Base-by-base conservation (phyloP, 37 sponge, comb jelly and placozoan genomes). In the Cliona cf. orientalis region DNA sequence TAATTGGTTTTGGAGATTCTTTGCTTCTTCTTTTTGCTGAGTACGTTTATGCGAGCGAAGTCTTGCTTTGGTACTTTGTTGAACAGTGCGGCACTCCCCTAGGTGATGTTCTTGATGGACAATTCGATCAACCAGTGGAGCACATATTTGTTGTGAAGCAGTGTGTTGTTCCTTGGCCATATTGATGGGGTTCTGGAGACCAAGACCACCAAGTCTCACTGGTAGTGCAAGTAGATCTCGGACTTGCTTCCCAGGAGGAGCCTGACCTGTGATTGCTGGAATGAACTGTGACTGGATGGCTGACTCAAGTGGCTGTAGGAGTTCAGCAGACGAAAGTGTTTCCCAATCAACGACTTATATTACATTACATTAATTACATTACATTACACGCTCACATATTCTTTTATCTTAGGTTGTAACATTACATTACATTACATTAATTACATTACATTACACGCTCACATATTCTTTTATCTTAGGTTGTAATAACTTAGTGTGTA, bases 261-360 rank as follows among this genome's bases (percentile, higher is more conserved):
- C n/a, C 11, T 55, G 46, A 55, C 74, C 74, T 45, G 74, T 72
- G 23, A 72, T 25, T 42, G 74, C 74, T 28, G 74, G 74, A 31
- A n/a, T n/a, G n/a, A n/a, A n/a, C n/a, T n/a, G n/a, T n/a, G n/a
- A n/a, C n/a, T n/a, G n/a, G n/a, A n/a, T n/a, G n/a, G n/a, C n/a
- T n/a, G n/a, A n/a, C n/a, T n/a, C n/a, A n/a, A n/a, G n/a, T n/a
- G n/a, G n/a, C 17, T 49, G 55, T 49, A 49, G 55, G 55, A 49
- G 55, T 49, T 49, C 55, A 17, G 55, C 55, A 17, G 55, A 17
- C 17, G 55, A 49, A 17, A 49, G 55, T 17, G 17, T 49, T 49
- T 49, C 55, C 55, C 55, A 49, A 49, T 49, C 17, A 17, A 49
- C 55, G 17, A 49, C 55, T 49, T 17, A 17, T 49, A 49, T n/a